Evolutionary conservation across 2,888 invertebrate genomes (phyloP), one percentile per base, ranked within the genome.

Genomic region (Limulus polyphemus): DNA sequence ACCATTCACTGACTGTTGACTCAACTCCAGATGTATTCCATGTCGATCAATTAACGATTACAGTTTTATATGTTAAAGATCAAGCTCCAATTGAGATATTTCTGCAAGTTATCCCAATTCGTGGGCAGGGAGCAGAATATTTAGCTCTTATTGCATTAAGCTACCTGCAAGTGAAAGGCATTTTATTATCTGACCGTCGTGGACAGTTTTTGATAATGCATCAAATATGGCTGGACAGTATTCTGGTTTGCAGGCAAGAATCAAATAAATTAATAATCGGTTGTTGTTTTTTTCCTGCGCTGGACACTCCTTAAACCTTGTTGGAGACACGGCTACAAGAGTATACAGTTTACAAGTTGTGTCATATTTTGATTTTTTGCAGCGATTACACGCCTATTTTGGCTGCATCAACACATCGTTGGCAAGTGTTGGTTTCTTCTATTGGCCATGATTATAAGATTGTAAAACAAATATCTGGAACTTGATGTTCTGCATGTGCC

Each of bases 21-120:
- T 67, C 64, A 17, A 62, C 59, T 55, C 68, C 68, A 52, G 62
- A 67, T 46, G 50, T 64, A n/a, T 48, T 64, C 11, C 60, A 65
- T 60, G 55, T 64, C 14, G 65, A 68, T 55, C 58, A 68, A 50
- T 57, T 66, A 12, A 60, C 63, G 14, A 12, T 65, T 49, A 55
- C 61, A 12, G n/a, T 68, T 16, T 47, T 64, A 49, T 68, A 54
- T 54, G 54, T 54, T 54, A 11, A 54, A 54, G 54, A 54, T 54
- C 17, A 32, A 17, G n/a, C n/a, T 54, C n/a, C 54, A 11, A 14
- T 54, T 54, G 12, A 54, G 54, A 11, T 10, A 32, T 14, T 17
- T 54, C 32, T 54, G 16, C 16, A 54, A 54, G 2, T 54, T 32
- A 16, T 54, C 7, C 32, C 54, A 54, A 3, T 32, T 32, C 32